Evolutionary conservation across 2,113 vertebrate genomes (phyloP), one percentile per base, ranked within the genome.

Genomic region (Sigmodon hispidus): DNA sequence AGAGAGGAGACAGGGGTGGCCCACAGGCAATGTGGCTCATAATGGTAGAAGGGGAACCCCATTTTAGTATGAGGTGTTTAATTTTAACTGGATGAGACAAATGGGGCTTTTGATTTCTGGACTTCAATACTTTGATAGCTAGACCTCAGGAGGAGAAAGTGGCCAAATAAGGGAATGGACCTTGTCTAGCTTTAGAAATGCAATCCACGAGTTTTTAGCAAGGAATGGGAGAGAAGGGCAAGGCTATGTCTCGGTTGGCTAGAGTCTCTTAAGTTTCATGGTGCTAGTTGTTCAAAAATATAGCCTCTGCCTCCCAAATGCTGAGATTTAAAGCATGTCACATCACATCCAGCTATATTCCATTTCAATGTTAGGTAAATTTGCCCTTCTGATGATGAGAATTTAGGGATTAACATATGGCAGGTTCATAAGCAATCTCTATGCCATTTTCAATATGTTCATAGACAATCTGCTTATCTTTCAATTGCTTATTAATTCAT

Each of bases 361-460:
- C 17, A 90, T 87, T 91, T 84, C 70, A 69, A 5, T 61, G 72
- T 77, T 75, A 76, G 29, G 34, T 91, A 63, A 86, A 83, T 87
- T 87, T 40, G 21, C 21, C 31, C n/a, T 93, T 75, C 93, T 22
- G 16, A 31, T 70, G 40, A 55, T 52, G 43, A 45, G 89, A 73
- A 52, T 75, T 55, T 50, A 85, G 67, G 52, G 36, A 89, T 67
- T 94, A 88, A 89, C n/a, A 26, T 73, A 80, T 9, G 1, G 13
- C 61, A 61, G 57, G 29, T 75, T 92, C 69, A 48, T 85, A 77
- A 48, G 26, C 85, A 89, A 57, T 52, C 43, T 85, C 45, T 86
- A n/a, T 34, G 55, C 17, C n/a, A 57, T 79, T 91, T 86, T 83
- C 36, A 93, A 36, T 70, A 87, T 65, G 67, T 61, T 89, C 2